These are phyloP conservation scores for Ips nitidus DNA, from an alignment of 1,140 invertebrate genomes.

Conservation along the genomic window DNA sequence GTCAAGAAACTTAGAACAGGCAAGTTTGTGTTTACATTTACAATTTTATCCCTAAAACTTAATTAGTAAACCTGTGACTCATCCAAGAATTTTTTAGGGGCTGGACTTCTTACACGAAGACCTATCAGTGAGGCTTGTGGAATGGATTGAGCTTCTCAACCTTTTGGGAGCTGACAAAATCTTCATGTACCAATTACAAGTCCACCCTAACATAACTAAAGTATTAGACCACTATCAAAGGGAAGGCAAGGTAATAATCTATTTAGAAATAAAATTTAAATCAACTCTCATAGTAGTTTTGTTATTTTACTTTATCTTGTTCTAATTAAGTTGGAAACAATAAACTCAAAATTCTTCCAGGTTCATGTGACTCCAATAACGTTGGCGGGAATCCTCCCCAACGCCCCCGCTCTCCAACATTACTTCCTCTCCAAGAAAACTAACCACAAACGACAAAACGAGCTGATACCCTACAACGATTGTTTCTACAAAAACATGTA, in stretches of 20 bases:
- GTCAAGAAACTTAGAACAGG: no score
- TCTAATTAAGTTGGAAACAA: no score
- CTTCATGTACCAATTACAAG: conserved; percentile 88
- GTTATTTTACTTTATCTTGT: no score
- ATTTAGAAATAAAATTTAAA: neutral
- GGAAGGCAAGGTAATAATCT: conserved; percentile 57
- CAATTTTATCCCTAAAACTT: no score
- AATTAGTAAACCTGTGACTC: no score
- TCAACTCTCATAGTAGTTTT: no score
- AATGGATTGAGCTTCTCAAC: conserved; percentile 90
- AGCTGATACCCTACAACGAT: conserved; percentile 96
- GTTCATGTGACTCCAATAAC: conserved; percentile 85
- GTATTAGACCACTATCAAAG: conserved; percentile 80
- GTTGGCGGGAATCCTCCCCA: conserved; percentile 88
- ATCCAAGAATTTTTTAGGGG: conserved; percentile 56
- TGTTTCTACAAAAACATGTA: conserved; percentile 94
- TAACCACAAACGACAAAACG: conserved; percentile 91
- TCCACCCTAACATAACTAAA: conserved; percentile 89
- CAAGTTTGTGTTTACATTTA: no score
- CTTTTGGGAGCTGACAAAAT: conserved; percentile 90
- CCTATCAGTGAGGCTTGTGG: conserved; percentile 84
- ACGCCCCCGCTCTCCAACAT: conserved; percentile 84
- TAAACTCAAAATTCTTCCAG: conserved; percentile 11
- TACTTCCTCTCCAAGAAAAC: conserved; percentile 87
- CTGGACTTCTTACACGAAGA: conserved; percentile 91